These are phyloP conservation scores for Caenorhabditis becei DNA, from an alignment of 2,888 invertebrate species.

Conservation along the genomic window DNA sequence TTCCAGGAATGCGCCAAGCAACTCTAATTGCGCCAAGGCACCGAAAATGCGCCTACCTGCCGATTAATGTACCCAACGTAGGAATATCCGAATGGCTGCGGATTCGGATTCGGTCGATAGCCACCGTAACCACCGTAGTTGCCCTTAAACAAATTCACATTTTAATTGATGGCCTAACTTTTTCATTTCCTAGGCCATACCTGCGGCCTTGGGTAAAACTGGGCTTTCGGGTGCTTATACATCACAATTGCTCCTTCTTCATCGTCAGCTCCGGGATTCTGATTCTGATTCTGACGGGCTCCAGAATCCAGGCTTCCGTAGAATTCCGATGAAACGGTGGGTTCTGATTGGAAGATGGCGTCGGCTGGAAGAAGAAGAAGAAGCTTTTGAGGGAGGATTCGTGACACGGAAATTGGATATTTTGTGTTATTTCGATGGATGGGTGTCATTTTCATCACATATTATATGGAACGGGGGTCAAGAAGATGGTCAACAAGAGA, in stretches of 20 bases:
- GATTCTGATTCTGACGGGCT: background rate
- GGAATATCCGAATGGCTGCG: conserved; percentile 66
- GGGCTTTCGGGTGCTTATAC: conserved; percentile 23
- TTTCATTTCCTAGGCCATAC: background rate
- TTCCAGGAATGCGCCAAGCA: background rate
- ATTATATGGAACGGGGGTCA: background rate
- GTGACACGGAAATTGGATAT: background rate
- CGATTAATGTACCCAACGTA: conserved; percentile 78
- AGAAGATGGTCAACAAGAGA: background rate
- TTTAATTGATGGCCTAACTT: too few species aligned
- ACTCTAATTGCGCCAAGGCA: too few species aligned
- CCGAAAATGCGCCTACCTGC: conserved; percentile 63
- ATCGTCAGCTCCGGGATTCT: background rate
- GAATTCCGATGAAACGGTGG: background rate
- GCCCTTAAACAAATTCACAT: too few species aligned
- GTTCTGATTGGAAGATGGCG: conserved; percentile 31
- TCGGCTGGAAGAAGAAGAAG: conserved; percentile 6
- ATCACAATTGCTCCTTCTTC: conserved; percentile 4
- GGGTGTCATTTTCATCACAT: background rate
- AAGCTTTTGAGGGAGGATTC: background rate
- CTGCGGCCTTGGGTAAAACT: conserved; percentile 50
- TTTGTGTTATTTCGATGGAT: too few species aligned
- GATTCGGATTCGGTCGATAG: conserved; percentile 50
- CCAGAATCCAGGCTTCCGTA: background rate
- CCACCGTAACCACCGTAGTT: conserved; percentile 48